Conservation (phyloP, 2,797 vertebrate species). For the Mus spretus region DNA sequence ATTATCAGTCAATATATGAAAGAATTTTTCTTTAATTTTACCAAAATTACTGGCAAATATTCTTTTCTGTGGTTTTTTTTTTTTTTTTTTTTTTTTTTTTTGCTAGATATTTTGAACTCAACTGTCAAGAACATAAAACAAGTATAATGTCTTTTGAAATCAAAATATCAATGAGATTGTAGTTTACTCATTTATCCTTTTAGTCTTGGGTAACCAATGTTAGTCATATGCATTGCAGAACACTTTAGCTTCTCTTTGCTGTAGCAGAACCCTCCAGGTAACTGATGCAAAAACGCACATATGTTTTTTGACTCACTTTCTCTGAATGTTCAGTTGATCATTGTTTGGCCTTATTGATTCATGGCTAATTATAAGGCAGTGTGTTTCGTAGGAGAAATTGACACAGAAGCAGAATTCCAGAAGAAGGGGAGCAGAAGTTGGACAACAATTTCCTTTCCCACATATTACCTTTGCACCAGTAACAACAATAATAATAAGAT, state of each 20-base stretch:
- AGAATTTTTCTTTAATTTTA: background rate
- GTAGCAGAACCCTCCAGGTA: background rate
- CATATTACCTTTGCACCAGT: background rate
- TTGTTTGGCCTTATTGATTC: background rate
- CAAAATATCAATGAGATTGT: background rate
- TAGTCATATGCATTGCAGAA: background rate
- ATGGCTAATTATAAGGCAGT: accelerated
- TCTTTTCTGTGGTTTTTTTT: slow-evolving; percentile 18
- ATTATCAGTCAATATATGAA: background rate
- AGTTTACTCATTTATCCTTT: background rate
- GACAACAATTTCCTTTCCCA: accelerated
- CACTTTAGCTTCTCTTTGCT: background rate
- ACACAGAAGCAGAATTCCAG: background rate
- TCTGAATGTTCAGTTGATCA: too few relatives aligned
- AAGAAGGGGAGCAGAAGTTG: background rate
- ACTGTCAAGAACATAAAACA: background rate
- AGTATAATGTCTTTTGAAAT: background rate
- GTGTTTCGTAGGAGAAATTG: background rate
- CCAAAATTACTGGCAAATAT: background rate
- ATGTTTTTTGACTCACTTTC: background rate
- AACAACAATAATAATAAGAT: background rate
- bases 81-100: slow-evolving; percentile 49
- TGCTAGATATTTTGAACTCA: background rate
- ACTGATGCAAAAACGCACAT: background rate
- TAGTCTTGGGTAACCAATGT: background rate